A percentile compares a stretch with the other conserved stretches of the same genome.
Conservation (phyloP, 2,113 vertebrate species). For the Cromileptes altivelis region DNA sequence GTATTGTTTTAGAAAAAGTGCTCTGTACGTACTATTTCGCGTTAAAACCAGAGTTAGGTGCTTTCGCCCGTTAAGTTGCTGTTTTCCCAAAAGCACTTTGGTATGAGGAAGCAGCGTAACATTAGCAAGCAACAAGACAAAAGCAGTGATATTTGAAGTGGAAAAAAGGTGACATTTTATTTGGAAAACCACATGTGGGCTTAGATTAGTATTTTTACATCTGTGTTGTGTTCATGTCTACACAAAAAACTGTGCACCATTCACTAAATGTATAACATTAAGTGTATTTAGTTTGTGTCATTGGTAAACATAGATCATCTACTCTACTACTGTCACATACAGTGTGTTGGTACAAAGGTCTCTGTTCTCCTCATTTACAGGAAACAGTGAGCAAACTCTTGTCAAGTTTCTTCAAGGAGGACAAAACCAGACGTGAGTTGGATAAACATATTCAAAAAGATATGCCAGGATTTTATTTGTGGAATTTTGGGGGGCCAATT, state of each 20-base stretch:
- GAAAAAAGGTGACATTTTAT: background rate
- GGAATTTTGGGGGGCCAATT: no score
- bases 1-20: no score
- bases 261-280: background rate
- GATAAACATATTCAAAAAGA: background rate
- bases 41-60: background rate
- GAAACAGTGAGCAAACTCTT: slow-evolving; percentile 81
- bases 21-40: rapidly evolving
- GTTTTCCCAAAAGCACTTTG: slow-evolving; percentile 6
- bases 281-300: background rate
- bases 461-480: no score
- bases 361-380: slow-evolving; percentile 53
- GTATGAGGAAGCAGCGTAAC: background rate
- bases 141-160: background rate
- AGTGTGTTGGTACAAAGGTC: background rate
- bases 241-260: background rate
- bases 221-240: background rate
- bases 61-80: background rate
- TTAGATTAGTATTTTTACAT: background rate
- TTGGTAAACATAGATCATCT: background rate
- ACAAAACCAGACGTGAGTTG: slow-evolving; percentile 83
- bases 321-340: no score
- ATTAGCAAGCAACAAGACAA: no score
- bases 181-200: background rate
- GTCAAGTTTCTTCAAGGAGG: slow-evolving; percentile 80